Percentiles rank a stretch among this genome's conserved stretches.
Conservation (phyloP, 2,797 vertebrate genomes). For the Pitangus sulphuratus region DNA sequence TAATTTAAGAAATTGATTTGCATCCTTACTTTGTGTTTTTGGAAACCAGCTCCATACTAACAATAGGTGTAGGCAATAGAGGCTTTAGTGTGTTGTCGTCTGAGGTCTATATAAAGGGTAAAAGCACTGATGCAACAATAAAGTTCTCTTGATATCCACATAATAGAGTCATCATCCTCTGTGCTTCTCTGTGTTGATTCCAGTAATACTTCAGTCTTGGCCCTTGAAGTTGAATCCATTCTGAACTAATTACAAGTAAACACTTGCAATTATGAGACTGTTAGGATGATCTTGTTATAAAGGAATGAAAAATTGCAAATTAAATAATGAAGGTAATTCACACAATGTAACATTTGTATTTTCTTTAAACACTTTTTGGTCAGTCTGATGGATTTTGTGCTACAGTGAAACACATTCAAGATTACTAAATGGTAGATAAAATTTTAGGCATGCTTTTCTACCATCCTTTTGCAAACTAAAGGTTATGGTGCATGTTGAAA, state of each 20-base stretch:
- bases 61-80: neutral
- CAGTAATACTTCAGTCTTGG: neutral
- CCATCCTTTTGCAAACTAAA: neutral
- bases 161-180: rapidly evolving
- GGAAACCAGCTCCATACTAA: neutral
- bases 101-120: neutral
- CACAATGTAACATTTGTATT: neutral
- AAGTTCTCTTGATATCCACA: neutral
- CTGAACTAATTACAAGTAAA: neutral
- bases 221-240: neutral
- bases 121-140: neutral
- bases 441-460: neutral
- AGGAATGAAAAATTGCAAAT: neutral
- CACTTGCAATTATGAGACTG: neutral
- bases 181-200: neutral
- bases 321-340: neutral
- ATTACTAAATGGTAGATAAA: neutral
- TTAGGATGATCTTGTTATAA: neutral
- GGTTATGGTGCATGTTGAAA: neutral
- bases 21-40: neutral
- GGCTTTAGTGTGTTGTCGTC: neutral
- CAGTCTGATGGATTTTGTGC: neutral
- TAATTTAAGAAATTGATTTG: neutral
- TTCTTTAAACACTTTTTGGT: neutral
- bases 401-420: neutral